Base-by-base conservation (phyloP, 2,888 invertebrate species). In the Crioceris asparagi region DNA sequence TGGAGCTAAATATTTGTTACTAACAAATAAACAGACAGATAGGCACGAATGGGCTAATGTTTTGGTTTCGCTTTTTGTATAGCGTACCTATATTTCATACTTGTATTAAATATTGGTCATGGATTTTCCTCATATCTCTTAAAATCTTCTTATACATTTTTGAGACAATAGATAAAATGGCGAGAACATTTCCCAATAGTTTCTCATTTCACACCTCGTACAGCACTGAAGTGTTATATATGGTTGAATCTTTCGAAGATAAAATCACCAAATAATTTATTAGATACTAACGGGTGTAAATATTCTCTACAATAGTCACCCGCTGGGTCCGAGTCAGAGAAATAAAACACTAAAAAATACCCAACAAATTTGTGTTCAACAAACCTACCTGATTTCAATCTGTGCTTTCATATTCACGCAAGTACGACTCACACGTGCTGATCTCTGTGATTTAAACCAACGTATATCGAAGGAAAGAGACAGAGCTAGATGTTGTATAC, bases 241-340 rank as follows among this genome's bases (percentile, higher is more conserved):
- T 32, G 45, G 33, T 35, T 32, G 40, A 38, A 41, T 40, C 4
- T 27, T 12, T 27, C 6, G 11, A 27, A 46, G 52, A 55, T 55
- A 56, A 53, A 50, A 55, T 52, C 58, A 54, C 55, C 40, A 50
- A 45, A 49, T 59, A 57, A 61, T 61, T 61, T 61, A 61, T 61
- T 50, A 54, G 52, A 52, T 56, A 55, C 53, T 55, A 51, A 57
- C 57, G 59, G 60, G 61, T 61, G 60, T 61, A 61, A 61, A 61
- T 61, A 60, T 60, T 58, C 55, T 51, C 46, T 51, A 60, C 59
- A 61, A 61, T 59, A 55, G 56, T 50, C 48, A 48, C 61, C 60
- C 55, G 60, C 58, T 52, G 59, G 45, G 54, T 38, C 43, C 41
- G 43, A 48, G 46, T 52, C 54, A 48, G 51, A 48, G 51, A 52